phyloP scores from a whole-genome alignment of 2,888 invertebrate species.

The Lamellibrachia satsuma region DNA sequence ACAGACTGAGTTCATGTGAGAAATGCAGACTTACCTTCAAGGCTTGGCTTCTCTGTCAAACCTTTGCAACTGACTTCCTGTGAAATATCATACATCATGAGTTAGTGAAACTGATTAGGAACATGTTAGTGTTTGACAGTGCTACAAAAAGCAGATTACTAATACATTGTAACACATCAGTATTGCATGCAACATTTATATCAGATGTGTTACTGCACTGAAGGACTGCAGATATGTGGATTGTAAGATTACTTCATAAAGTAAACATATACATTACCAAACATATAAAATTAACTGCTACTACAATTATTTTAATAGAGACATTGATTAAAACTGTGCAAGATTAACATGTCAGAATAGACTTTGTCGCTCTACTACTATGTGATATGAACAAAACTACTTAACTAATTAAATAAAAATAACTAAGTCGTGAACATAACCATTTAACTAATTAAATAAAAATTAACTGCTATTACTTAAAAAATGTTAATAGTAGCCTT shows the following conservation, averaged over 20 bases:
- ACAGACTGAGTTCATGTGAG: background rate
- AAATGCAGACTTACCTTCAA: constrained; percentile 70
- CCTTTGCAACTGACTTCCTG: constrained; percentile 73
- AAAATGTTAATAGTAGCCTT: no score
- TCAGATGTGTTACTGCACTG: background rate
- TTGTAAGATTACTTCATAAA: background rate
- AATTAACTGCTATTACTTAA: no score
- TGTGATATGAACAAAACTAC: no score
- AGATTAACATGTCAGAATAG: no score
- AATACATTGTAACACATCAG: background rate
- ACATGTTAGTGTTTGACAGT: background rate
- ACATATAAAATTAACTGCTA: background rate
- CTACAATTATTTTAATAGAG: no score
- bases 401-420: no score
- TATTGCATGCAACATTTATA: background rate
- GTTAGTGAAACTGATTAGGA: background rate
- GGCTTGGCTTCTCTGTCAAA: constrained; percentile 75
- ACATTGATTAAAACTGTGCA: no score
- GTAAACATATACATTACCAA: background rate
- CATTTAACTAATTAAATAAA: no score
- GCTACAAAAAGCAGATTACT: background rate
- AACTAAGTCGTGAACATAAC: no score
- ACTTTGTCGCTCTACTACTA: no score
- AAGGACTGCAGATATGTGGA: background rate
- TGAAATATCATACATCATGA: background rate